Evolutionary conservation across 92 coral and sea anemone species (phyloP).

Genomic region (Epizoanthus illoricatus): DNA sequence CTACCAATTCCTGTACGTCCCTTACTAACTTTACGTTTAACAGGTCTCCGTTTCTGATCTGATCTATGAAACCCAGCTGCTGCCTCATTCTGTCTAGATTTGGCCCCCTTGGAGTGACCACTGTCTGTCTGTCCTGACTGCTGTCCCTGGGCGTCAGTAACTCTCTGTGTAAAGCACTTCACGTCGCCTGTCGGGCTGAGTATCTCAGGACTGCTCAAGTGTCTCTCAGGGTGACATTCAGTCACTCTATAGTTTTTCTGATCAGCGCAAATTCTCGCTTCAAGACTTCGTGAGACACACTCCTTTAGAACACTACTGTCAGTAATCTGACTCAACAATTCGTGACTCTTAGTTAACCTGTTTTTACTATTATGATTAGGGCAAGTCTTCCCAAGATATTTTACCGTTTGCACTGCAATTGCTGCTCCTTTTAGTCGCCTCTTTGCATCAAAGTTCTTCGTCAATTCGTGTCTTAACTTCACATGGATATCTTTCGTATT

Average conservation of each 20-base stretch:
- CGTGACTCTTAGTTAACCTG: slow-evolving; percentile 37
- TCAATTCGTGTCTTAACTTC: slow-evolving; percentile 77
- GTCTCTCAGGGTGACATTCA: slow-evolving; percentile 45
- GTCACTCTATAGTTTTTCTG: neutral
- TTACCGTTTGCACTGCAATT: slow-evolving; percentile 92
- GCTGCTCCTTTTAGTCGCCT: slow-evolving; percentile 82
- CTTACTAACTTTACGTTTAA: slow-evolving; percentile 24
- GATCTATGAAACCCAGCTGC: slow-evolving; percentile 32
- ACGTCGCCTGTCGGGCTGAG: slow-evolving; percentile 57
- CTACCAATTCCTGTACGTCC: neutral
- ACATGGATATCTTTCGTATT: slow-evolving; percentile 84
- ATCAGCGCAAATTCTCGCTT: slow-evolving; percentile 20
- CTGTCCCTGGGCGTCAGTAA: neutral
- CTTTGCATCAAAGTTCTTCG: slow-evolving; percentile 89
- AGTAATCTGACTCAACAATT: slow-evolving; percentile 11
- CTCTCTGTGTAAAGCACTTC: neutral
- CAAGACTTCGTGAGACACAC: slow-evolving; percentile 10
- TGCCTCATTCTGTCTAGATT: neutral
- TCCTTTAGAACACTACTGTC: slow-evolving; percentile 6
- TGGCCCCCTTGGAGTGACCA: neutral
- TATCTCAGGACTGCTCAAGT: slow-evolving; percentile 81
- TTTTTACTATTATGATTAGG: slow-evolving; percentile 12
- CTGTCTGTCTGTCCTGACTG: neutral
- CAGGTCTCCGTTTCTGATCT: slow-evolving; percentile 44
- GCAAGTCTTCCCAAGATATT: slow-evolving; percentile 60